These are phyloP conservation scores for Pangasius mekongensis DNA, from an alignment of 2,797 vertebrate species.

Conservation along the genomic window DNA sequence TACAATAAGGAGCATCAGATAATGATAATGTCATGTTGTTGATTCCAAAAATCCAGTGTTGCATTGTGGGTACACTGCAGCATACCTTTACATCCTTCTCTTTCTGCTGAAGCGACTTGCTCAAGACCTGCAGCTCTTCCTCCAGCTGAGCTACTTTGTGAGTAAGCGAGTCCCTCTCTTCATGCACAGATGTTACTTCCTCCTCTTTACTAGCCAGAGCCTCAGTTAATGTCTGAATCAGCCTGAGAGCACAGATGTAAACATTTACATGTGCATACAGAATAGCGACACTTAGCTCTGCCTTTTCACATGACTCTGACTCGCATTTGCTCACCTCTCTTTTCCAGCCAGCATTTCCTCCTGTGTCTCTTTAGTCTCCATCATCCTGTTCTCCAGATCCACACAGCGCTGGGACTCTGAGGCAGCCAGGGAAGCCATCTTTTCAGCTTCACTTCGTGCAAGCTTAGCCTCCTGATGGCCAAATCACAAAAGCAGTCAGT, in stretches of 20 bases:
- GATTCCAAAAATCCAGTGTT: background rate
- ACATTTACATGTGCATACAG: background rate
- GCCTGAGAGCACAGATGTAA: slow-evolving; percentile 66
- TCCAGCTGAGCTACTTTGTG: slow-evolving; percentile 63
- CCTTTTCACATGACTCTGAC: background rate
- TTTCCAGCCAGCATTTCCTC: slow-evolving; percentile 64
- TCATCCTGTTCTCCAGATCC: slow-evolving; percentile 80
- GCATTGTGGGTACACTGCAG: background rate
- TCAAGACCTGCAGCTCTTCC: slow-evolving; percentile 62
- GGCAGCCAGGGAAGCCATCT: slow-evolving; percentile 77
- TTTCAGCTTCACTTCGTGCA: slow-evolving; percentile 77
- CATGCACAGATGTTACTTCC: slow-evolving; percentile 67
- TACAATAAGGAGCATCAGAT: background rate
- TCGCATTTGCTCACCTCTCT: slow-evolving; percentile 74
- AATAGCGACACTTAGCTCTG: background rate
- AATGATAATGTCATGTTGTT: background rate
- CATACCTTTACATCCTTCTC: slow-evolving; percentile 67
- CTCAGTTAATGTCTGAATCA: slow-evolving; percentile 76
- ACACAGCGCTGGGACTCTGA: slow-evolving; percentile 77
- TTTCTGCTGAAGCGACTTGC: slow-evolving; percentile 60
- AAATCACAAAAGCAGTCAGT: background rate
- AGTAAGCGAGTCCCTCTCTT: slow-evolving; percentile 68
- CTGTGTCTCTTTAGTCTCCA: slow-evolving; percentile 52
- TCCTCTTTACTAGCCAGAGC: slow-evolving; percentile 69
- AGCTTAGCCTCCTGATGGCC: slow-evolving; percentile 82